Evolutionary conservation across 1,140 invertebrate species (phyloP).

Genomic region (Pseudomyrmex cubaensis): DNA sequence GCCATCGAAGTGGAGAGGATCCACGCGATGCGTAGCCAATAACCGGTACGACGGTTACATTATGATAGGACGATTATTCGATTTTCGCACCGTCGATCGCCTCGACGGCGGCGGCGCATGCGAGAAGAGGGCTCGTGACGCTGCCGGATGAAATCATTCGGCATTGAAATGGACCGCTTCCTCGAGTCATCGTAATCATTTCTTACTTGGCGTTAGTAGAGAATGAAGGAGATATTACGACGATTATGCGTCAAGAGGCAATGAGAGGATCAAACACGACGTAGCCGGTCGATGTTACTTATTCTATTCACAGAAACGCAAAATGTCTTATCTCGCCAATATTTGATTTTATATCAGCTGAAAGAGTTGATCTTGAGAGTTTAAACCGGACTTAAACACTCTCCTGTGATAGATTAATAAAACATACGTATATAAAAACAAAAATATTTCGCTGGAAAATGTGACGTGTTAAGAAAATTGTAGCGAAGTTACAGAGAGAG

Average conservation of each 20-base stretch:
- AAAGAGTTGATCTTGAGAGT: neutral
- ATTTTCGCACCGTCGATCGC: constrained; percentile 50
- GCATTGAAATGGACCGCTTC: constrained; percentile 50
- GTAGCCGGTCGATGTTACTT: neutral
- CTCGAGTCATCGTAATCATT: constrained; percentile 50
- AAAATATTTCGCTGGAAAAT: too few relatives aligned
- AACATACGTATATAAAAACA: too few relatives aligned
- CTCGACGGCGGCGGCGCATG: constrained; percentile 10
- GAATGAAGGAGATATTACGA: constrained; percentile 26
- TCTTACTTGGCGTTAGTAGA: constrained; percentile 32
- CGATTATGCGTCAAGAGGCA: neutral
- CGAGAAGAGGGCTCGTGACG: constrained; percentile 18
- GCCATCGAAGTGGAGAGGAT: constrained; percentile 53
- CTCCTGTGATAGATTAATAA: too few relatives aligned
- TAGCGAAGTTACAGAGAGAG: too few relatives aligned
- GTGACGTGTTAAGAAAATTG: too few relatives aligned
- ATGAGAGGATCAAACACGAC: neutral
- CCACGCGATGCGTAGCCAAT: constrained; percentile 61
- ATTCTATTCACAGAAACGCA: neutral
- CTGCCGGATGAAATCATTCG: constrained; percentile 44
- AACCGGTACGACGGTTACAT: constrained; percentile 50
- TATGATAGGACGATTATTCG: constrained; percentile 42
- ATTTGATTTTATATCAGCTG: neutral
- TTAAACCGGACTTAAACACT: neutral
- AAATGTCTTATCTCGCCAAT: constrained; percentile 9